phyloP scores from a whole-genome alignment of 2,113 vertebrate species.

The Misgurnus mizolepis region DNA sequence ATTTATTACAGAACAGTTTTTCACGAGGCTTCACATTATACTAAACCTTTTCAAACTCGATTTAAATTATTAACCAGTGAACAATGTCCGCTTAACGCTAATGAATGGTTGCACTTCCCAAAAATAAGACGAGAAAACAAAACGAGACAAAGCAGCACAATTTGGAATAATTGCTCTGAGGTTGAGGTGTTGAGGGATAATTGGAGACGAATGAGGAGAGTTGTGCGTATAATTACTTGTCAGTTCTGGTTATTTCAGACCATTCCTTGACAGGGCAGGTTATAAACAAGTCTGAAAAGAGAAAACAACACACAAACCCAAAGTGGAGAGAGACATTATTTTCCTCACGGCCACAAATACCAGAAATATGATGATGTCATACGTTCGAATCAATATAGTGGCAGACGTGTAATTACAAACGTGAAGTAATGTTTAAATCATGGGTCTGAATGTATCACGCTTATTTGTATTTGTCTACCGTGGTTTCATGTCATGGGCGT shows the following conservation, averaged over 20 bases:
- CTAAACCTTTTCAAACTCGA: conserved; percentile 6
- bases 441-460: not conserved
- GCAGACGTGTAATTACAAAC: not conserved
- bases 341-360: not conserved
- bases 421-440: not conserved
- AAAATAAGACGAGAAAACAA: conserved; percentile 36
- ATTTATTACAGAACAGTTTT: conserved; percentile 3
- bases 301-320: not conserved
- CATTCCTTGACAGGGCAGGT: conserved; percentile 32
- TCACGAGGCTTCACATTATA: not conserved
- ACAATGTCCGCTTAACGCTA: conserved; percentile 33
- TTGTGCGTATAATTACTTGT: conserved; percentile 50
- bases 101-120: conserved; percentile 27
- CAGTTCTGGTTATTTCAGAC: conserved; percentile 50
- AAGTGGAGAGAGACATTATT: not conserved
- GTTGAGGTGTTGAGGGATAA: conserved; percentile 48
- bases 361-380: not conserved
- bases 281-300: conserved; percentile 21
- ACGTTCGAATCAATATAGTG: not conserved
- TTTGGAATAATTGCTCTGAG: conserved; percentile 50
- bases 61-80: conserved; percentile 1
- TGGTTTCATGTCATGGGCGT: too few species aligned
- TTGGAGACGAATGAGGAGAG: conserved; percentile 46
- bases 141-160: conserved; percentile 40
- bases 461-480: not conserved